Conservation (phyloP, 2,888 invertebrate genomes). For the Apamea sordens region DNA sequence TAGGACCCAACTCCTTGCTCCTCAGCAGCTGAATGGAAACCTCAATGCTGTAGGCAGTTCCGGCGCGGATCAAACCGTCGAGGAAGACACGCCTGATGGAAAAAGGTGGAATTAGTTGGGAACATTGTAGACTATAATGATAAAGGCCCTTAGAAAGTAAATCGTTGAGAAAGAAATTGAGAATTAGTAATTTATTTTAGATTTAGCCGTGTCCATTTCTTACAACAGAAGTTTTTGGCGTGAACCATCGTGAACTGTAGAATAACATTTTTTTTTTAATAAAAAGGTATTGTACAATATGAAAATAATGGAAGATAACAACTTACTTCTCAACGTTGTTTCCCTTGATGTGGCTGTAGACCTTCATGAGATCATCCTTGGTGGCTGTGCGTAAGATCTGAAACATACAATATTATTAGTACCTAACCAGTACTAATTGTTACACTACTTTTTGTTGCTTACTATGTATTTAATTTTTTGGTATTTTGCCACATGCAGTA, state of each 20-base stretch:
- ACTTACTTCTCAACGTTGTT: constrained; percentile 91
- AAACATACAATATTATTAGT: constrained; percentile 70
- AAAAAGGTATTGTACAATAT: neutral
- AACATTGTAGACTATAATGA: too few species aligned
- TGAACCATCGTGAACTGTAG: neutral
- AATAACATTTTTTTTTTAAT: neutral
- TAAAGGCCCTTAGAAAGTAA: neutral
- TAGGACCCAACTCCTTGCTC: constrained; percentile 89
- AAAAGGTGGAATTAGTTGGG: neutral
- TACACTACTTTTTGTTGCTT: too few species aligned
- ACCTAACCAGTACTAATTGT: neutral
- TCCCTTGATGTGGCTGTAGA: constrained; percentile 92
- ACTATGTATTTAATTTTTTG: too few species aligned
- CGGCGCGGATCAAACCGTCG: constrained; percentile 95
- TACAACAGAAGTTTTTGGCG: neutral
- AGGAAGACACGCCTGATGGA: constrained; percentile 92
- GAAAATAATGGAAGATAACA: neutral
- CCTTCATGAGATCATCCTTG: constrained; percentile 93
- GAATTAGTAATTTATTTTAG: neutral
- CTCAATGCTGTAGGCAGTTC: constrained; percentile 94
- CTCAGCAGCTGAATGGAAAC: constrained; percentile 92
- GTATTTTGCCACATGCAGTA: too few species aligned
- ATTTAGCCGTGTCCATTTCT: neutral
- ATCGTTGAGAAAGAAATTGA: neutral
- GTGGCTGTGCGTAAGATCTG: constrained; percentile 92